Percentiles rank a stretch among this genome's conserved stretches.
Evolutionary conservation across 2,888 invertebrate species (phyloP).

Genomic region (Tetragonula carbonaria): DNA sequence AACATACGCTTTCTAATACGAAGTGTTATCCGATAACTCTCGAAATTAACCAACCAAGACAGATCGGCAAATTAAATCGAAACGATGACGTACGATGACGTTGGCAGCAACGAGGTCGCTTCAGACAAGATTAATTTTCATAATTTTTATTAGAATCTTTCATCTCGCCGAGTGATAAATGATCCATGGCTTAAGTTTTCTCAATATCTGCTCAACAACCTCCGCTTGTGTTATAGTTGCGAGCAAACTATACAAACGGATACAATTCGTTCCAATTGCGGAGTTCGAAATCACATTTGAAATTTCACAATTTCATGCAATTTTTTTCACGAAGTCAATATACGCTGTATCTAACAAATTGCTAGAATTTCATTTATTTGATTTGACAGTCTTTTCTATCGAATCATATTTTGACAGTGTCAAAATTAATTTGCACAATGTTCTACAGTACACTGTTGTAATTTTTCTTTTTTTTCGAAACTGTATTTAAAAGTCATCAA

Average conservation of each 20-base stretch:
- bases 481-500: too few relatives aligned
- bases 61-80: constrained; percentile 16
- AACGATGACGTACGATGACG: neutral
- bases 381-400: too few relatives aligned
- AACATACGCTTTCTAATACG: neutral
- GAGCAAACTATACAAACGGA: constrained; percentile 5
- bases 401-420: too few relatives aligned
- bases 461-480: too few relatives aligned
- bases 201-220: constrained; percentile 2
- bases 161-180: constrained; percentile 19
- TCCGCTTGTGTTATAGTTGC: neutral
- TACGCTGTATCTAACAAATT: too few relatives aligned
- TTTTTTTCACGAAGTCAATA: too few relatives aligned
- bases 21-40: neutral
- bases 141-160: constrained; percentile 28
- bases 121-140: constrained; percentile 26
- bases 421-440: too few relatives aligned
- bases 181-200: constrained; percentile 9
- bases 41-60: constrained; percentile 15
- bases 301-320: too few relatives aligned
- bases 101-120: constrained; percentile 2
- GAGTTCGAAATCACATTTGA: neutral
- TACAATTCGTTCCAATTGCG: too few relatives aligned
- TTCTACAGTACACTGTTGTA: too few relatives aligned
- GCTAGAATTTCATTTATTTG: too few relatives aligned